These are phyloP conservation scores for Coranthus polyacanthus DNA, from an alignment of 2,797 vertebrate species.

Conservation along the genomic window DNA sequence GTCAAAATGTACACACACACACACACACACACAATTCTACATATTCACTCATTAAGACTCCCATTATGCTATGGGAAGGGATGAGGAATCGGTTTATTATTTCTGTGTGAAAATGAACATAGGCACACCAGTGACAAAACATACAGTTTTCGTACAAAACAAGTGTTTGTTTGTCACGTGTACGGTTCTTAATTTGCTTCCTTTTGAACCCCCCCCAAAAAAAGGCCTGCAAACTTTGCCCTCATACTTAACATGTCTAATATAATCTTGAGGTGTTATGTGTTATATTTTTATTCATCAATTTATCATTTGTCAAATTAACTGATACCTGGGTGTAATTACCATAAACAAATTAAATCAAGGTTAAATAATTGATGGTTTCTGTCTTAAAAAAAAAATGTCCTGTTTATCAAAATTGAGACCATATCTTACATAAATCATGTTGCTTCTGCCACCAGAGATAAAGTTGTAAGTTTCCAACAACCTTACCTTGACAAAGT, in stretches of 20 bases:
- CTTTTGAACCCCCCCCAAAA: background rate
- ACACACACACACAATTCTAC: constrained; percentile 10
- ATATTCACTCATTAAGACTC: background rate
- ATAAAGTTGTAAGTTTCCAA: background rate
- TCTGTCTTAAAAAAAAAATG: background rate
- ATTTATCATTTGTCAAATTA: constrained; percentile 26
- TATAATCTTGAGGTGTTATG: constrained; percentile 33
- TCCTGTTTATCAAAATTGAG: background rate
- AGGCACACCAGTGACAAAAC: no score
- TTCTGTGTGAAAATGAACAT: no score
- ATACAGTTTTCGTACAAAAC: no score
- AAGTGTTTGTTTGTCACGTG: no score
- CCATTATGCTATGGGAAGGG: no score
- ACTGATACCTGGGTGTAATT: constrained; percentile 19
- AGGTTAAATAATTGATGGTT: constrained; percentile 41
- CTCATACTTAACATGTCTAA: constrained; percentile 8
- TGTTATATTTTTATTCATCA: constrained; percentile 12
- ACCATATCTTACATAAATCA: background rate
- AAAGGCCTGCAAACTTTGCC: background rate
- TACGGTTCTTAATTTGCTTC: no score
- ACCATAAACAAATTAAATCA: constrained; percentile 35
- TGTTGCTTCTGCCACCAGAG: background rate
- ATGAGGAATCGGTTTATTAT: no score
- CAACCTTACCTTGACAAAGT: background rate
- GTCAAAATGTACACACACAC: constrained; percentile 3